These are phyloP conservation scores for Drosophila subpulchrella DNA, from an alignment of 1,140 invertebrate genomes.

Conservation along the genomic window DNA sequence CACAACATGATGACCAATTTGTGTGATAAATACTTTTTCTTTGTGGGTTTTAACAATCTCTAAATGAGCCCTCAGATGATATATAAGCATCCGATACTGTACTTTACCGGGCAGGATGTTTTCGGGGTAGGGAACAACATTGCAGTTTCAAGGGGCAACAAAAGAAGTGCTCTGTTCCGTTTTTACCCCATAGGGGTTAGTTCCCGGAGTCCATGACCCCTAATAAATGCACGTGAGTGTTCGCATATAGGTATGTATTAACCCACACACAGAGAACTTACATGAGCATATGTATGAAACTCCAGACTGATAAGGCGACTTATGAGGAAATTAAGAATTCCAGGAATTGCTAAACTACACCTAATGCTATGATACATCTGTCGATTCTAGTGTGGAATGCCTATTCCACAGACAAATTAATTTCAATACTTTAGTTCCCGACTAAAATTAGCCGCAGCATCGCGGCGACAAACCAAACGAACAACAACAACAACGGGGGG, in stretches of 20 bases:
- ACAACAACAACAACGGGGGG: slow-evolving; percentile 36
- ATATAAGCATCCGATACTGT: slow-evolving; percentile 12
- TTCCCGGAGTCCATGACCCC: slow-evolving; percentile 38
- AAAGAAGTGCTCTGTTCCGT: slow-evolving; percentile 9
- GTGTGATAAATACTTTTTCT: not conserved
- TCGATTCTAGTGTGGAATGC: slow-evolving; percentile 13
- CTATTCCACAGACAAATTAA: slow-evolving; percentile 46
- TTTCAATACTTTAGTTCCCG: slow-evolving; percentile 46
- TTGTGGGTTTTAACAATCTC: not conserved
- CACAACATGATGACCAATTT: not conserved
- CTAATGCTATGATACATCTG: not conserved
- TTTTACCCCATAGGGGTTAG: slow-evolving; percentile 37
- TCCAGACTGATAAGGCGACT: slow-evolving; percentile 16
- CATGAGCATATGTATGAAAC: not conserved
- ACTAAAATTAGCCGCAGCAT: slow-evolving; percentile 58
- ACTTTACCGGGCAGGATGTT: slow-evolving; percentile 24
- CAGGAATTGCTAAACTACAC: not conserved
- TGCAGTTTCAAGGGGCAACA: slow-evolving; percentile 27
- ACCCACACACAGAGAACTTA: slow-evolving; percentile 9
- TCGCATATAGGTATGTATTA: not conserved
- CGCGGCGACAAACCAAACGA: slow-evolving; percentile 44
- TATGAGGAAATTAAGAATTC: slow-evolving; percentile 7
- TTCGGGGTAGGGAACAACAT: slow-evolving; percentile 16
- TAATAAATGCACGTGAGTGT: slow-evolving; percentile 17
- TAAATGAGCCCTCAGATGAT: slow-evolving; percentile 9